Conservation (phyloP, 2,888 invertebrate species). For the Rhyacophila evoluta region DNA sequence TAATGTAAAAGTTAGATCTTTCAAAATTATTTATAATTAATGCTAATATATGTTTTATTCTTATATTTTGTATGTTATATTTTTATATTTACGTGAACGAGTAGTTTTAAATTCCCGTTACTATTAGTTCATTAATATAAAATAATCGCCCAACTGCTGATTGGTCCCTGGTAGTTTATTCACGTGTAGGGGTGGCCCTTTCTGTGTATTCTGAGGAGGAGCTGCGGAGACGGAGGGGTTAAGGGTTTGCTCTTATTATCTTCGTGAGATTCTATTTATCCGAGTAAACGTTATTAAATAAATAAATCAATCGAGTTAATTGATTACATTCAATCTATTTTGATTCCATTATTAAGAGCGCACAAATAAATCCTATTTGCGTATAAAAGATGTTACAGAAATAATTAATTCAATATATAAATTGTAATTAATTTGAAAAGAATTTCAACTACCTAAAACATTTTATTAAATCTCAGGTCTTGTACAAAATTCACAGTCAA, state of each 20-base stretch:
- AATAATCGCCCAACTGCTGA: no score
- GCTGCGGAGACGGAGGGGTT: not conserved
- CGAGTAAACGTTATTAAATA: conserved; percentile 21
- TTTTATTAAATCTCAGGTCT: no score
- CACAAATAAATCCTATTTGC: not conserved
- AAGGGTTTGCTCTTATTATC: conserved; percentile 14
- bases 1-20: no score
- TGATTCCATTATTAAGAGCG: conserved; percentile 11
- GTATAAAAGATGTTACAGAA: not conserved
- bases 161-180: not conserved
- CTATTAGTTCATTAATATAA: no score
- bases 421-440: not conserved
- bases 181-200: not conserved
- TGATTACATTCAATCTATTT: conserved; percentile 22
- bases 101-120: no score
- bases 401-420: not conserved
- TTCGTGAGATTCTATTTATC: conserved; percentile 24
- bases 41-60: no score
- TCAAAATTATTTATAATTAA: no score
- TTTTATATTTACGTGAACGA: no score
- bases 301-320: conserved; percentile 22
- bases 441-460: no score
- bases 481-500: no score
- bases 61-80: no score
- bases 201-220: not conserved